These are phyloP conservation scores for Furnarius figulus DNA, from an alignment of 2,113 vertebrate species.

Conservation along the genomic window DNA sequence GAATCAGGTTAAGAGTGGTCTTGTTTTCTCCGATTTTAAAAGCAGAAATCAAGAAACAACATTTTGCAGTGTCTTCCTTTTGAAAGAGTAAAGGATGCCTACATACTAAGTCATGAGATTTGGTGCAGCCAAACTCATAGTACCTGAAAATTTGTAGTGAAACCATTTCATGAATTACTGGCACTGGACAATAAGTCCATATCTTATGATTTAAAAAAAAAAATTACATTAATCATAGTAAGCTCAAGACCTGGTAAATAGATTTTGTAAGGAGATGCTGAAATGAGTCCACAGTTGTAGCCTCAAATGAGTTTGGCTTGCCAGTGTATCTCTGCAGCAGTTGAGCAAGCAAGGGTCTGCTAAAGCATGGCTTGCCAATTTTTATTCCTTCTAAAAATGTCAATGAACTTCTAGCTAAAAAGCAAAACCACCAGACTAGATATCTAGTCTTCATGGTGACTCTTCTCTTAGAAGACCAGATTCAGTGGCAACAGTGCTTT, in stretches of 20 bases:
- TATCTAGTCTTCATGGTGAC: not conserved
- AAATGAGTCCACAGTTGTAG: not conserved
- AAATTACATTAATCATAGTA: not conserved
- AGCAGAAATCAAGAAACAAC: not conserved
- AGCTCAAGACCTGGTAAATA: not conserved
- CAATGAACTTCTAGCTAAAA: not conserved
- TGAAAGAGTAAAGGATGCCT: not conserved
- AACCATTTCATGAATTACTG: too few relatives aligned
- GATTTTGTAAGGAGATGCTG: not conserved
- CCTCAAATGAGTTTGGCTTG: not conserved
- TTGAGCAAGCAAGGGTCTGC: not conserved
- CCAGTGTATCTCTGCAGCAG: not conserved
- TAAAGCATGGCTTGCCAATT: not conserved
- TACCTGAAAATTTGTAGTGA: not conserved
- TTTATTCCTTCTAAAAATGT: constrained; percentile 9
- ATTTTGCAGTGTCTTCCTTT: not conserved
- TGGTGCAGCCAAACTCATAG: not conserved
- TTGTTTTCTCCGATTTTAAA: not conserved
- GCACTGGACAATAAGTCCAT: not conserved
- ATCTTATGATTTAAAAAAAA: not conserved
- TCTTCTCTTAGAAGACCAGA: not conserved
- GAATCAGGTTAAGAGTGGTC: not conserved
- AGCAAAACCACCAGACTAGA: not conserved
- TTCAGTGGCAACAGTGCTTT: not conserved
- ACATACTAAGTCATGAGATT: not conserved